Base-by-base conservation (phyloP, 1,140 invertebrate genomes). In the Helicoverpa zea region DNA sequence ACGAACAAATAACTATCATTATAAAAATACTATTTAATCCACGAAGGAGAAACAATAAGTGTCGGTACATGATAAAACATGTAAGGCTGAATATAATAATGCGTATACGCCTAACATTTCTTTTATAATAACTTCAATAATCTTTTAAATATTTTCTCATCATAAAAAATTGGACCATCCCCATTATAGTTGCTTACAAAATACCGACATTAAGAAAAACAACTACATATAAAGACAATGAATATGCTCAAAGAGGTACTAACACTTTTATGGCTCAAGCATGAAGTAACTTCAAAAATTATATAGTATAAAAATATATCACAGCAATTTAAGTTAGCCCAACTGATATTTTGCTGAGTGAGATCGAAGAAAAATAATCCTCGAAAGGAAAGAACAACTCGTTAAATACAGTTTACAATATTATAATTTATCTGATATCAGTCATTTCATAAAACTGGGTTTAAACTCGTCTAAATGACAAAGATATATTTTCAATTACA, bases 291-390 rank as follows among this genome's bases (percentile, higher is more conserved):
- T 84, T 88, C 86, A 90, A 90, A 86, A 91, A 91, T 89, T 89
- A n/a, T n/a, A n/a, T n/a, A 92, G 88, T 93, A 94, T 86, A 94
- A 93, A 87, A 92, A 92, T 94, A 94, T 94, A 94, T 94, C 93
- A 94, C 93, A 94, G 92, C 89, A 94, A 93, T 94, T 93, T 92
- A 76, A 80, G 77, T 89, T 88, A 93, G 90, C 91, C 88, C 91
- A 92, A 91, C 89, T 82, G 83, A 87, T 88, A 84, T 79, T 86
- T 86, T 82, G 64, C 77, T 83, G 66, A 84, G 83, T 88, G 91
- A 92, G 90, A 93, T 93, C 92, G 86, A 88, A 89, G 86, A 91
- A 86, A 81, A 86, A 86, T 86, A 79, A 78, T 85, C 82, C 85
- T 85, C 77, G 80, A 86, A 82, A 80, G 82, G 88, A 89, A 83